phyloP scores from a whole-genome alignment of 1,140 invertebrate genomes.

The Scaptomyza hsui region DNA sequence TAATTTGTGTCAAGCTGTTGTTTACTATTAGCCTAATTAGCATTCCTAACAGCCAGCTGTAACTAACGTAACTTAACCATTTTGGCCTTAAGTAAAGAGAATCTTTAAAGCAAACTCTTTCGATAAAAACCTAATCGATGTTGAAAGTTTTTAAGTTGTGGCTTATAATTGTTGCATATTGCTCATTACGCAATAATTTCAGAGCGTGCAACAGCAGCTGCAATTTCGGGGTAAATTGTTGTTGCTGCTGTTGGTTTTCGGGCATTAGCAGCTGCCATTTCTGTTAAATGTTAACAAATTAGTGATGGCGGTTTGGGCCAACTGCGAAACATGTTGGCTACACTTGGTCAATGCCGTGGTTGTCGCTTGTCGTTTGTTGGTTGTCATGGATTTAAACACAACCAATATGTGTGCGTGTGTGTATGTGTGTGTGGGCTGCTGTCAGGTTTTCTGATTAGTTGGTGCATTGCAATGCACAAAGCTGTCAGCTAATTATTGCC shows the following conservation, averaged over 20 bases:
- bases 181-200: neutral
- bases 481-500: conserved; percentile 23
- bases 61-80: neutral
- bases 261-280: conserved; percentile 42
- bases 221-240: conserved; percentile 24
- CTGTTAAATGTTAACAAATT: conserved; percentile 74
- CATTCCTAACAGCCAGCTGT: neutral
- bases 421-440: neutral
- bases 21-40: conserved; percentile 7
- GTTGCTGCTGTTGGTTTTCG: conserved; percentile 1
- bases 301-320: conserved; percentile 67
- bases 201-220: conserved; percentile 12
- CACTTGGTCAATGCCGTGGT: conserved; percentile 45
- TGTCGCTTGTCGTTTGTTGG: conserved; percentile 65
- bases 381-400: conserved; percentile 41
- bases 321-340: conserved; percentile 29
- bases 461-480: conserved; percentile 8
- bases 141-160: too few species aligned
- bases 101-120: too few species aligned
- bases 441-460: conserved; percentile 30
- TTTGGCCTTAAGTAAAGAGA: neutral
- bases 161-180: conserved; percentile 1
- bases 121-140: too few species aligned
- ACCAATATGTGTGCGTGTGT: conserved; percentile 10
- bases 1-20: conserved; percentile 16